Evolutionary conservation across 2,888 invertebrate species (phyloP).

Genomic region (Chouioia cunea): DNA sequence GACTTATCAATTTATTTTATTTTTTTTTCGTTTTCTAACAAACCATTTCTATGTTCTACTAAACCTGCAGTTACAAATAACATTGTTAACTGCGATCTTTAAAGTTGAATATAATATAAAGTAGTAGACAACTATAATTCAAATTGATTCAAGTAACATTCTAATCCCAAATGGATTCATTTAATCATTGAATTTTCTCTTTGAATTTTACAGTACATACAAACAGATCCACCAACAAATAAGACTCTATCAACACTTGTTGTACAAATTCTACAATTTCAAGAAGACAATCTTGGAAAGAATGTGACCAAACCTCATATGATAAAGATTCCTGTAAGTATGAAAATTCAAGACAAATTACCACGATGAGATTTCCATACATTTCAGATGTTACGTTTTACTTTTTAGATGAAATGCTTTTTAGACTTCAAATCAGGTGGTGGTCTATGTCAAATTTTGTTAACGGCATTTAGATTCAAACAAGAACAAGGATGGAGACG

Average conservation of each 20-base stretch:
- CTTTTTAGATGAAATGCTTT: conserved; percentile 89
- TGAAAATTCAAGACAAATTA: background rate
- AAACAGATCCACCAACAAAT: conserved; percentile 94
- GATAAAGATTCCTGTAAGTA: conserved; percentile 85
- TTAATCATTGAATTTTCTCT: background rate
- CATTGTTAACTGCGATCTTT: too few species aligned
- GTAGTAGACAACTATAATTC: too few species aligned
- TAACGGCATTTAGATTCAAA: conserved; percentile 95
- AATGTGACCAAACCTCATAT: conserved; percentile 91
- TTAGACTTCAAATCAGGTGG: conserved; percentile 96
- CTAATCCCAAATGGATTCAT: background rate
- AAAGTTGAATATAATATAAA: too few species aligned
- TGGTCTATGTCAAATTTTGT: conserved; percentile 91
- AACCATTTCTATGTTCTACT: too few species aligned
- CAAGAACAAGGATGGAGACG: conserved; percentile 96
- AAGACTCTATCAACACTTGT: conserved; percentile 89
- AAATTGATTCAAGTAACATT: background rate
- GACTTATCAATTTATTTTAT: too few species aligned
- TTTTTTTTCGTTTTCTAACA: too few species aligned
- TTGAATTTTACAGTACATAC: conserved; percentile 79
- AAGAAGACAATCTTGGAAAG: conserved; percentile 95
- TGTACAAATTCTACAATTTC: conserved; percentile 93
- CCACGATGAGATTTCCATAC: background rate
- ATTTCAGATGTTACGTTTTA: conserved; percentile 62
- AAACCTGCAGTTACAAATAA: too few species aligned